A percentile compares a stretch with the other conserved stretches of the same genome.
Conservation (phyloP, 2,888 invertebrate genomes). For the Celastrina argiolus region DNA sequence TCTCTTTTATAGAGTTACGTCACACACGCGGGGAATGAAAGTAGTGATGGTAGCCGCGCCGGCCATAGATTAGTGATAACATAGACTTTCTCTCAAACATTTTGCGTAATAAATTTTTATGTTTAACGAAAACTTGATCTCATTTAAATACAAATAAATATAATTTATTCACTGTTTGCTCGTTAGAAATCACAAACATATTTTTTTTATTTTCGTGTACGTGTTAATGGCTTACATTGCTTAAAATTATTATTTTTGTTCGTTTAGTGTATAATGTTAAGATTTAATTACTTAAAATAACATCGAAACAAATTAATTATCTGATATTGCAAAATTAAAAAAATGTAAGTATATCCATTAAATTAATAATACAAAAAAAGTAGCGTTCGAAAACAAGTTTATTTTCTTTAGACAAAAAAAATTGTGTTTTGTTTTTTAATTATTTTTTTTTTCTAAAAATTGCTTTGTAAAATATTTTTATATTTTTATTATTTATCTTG, state of each 20-base stretch:
- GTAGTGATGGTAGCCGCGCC: slow-evolving; percentile 68
- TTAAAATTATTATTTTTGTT: too few species aligned
- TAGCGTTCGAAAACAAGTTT: too few species aligned
- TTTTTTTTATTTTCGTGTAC: background rate
- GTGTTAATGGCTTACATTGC: background rate
- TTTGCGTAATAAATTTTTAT: slow-evolving; percentile 18
- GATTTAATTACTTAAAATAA: too few species aligned
- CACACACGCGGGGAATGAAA: slow-evolving; percentile 75
- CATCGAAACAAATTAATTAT: too few species aligned
- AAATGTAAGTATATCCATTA: too few species aligned
- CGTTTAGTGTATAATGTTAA: background rate
- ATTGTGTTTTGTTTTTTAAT: too few species aligned
- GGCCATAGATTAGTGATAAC: slow-evolving; percentile 56
- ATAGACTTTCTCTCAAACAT: slow-evolving; percentile 44
- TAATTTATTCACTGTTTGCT: background rate
- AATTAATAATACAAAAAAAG: too few species aligned
- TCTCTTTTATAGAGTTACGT: slow-evolving; percentile 78
- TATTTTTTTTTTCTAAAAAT: too few species aligned
- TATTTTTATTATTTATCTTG: too few species aligned
- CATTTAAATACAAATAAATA: slow-evolving; percentile 14
- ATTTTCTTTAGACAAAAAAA: too few species aligned
- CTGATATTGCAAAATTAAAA: too few species aligned
- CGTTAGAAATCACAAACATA: background rate
- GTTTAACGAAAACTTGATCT: slow-evolving; percentile 10
- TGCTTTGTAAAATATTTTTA: too few species aligned